Base-by-base conservation (phyloP, 2,888 invertebrate genomes). In the Automeris io region DNA sequence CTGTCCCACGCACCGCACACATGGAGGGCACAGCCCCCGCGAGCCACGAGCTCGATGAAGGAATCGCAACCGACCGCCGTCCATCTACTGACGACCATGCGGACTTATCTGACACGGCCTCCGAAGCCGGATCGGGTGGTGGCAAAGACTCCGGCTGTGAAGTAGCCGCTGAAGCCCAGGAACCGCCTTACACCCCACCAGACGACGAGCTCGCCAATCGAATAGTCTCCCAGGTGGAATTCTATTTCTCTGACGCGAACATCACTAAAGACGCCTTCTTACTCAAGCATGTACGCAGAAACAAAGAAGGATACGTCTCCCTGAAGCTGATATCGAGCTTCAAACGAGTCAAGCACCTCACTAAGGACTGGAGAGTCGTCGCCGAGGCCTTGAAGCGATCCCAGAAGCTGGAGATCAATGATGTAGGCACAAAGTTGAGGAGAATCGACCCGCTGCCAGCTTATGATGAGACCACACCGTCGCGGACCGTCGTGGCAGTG, bases 251-350 rank as follows among this genome's bases (percentile, higher is more conserved):
- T 44, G 96, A 98, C 67, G 95, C 95, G 35, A 97, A 96, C 72
- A 95, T 98, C 52, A 91, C 96, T 2, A 97, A 97, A 71, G 98
- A 98, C 70, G 96, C 97, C 8, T 98, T 98, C 77, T 88, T 98
- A 32, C 80, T 98, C 46, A 98, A 98, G 71, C 98, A 98, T 70
- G 97, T 98, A 13, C 91, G 95, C 40, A 90, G 97, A 37, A 97
- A 98, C 76, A 97, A 97, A 77, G 97, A 97, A 77, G 98, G 98
- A 12, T 98, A 93, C 78, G 97, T 98, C 9, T 97, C 96, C 37
- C 87, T 98, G 37, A 98, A 98, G 74, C 87, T 98, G 40, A 95
- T 98, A 51, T 96, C 97, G 8, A 97, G 97, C 63, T 97, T 98
- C 74, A 96, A 97, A 68, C 91, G 96, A 45, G 96, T 98, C 29